Percentiles rank a stretch among this genome's conserved stretches.
Evolutionary conservation across 2,113 vertebrate genomes (phyloP).

Genomic region (Sceloporus undulatus): DNA sequence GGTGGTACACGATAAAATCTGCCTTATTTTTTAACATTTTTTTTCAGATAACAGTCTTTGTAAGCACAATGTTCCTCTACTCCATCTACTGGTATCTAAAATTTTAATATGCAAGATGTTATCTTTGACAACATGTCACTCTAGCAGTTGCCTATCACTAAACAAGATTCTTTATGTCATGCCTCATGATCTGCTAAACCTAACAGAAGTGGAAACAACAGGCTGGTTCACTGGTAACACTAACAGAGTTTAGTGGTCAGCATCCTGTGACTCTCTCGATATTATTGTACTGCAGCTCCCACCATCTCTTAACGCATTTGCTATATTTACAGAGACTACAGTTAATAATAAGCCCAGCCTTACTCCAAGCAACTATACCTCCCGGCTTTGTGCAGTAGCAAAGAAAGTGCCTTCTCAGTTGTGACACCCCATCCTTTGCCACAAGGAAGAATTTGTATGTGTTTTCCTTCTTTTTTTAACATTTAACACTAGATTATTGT

Average conservation of each 20-base stretch:
- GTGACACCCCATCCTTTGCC: not conserved
- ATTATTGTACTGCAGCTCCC: no score
- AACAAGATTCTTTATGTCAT: not conserved
- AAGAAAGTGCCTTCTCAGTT: no score
- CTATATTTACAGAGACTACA: no score
- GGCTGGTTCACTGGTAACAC: not conserved
- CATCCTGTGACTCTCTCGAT: no score
- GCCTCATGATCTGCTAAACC: not conserved
- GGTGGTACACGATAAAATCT: conserved; percentile 28
- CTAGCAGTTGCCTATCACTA: not conserved
- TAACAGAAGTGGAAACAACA: no score
- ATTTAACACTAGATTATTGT: not conserved
- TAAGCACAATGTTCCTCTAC: conserved; percentile 18
- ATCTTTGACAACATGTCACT: not conserved
- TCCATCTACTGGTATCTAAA: not conserved
- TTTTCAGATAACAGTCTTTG: conserved; percentile 5
- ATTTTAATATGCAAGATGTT: not conserved
- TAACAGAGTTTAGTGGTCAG: not conserved
- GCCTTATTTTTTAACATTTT: not conserved
- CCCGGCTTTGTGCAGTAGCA: not conserved
- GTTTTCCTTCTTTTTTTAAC: not conserved
- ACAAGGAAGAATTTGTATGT: not conserved
- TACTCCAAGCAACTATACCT: not conserved
- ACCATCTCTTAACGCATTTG: no score
- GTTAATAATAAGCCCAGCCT: not conserved